Percentiles rank a stretch among this genome's conserved stretches.
Conservation (phyloP, 2,797 vertebrate species). For the Streptopelia turtur region DNA sequence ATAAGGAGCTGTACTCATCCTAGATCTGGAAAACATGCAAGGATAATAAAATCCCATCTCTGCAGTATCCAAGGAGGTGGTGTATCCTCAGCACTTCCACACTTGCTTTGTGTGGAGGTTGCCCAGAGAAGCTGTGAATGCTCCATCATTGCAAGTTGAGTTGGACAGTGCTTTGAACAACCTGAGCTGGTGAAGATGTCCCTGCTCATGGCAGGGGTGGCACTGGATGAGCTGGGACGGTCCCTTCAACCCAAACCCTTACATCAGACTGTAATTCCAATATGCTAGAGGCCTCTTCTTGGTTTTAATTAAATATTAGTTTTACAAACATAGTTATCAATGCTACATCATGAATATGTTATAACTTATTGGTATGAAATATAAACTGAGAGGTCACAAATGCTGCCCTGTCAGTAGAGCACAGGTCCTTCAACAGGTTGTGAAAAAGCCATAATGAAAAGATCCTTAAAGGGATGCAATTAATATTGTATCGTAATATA, state of each 20-base stretch:
- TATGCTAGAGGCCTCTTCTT: neutral
- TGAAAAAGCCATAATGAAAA: neutral
- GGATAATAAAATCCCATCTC: neutral
- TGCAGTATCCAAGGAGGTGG: neutral
- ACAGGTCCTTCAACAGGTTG: neutral
- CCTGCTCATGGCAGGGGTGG: neutral
- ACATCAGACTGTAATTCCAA: neutral
- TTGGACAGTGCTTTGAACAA: fast-evolving
- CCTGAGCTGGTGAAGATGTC: neutral
- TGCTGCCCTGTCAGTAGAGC: neutral
- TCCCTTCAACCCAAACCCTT: neutral
- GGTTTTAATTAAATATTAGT: neutral
- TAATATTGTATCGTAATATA: neutral
- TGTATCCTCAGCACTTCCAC: neutral
- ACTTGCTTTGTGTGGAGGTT: neutral
- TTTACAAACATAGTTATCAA: neutral
- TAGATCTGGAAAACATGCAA: neutral
- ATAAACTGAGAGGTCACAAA: neutral
- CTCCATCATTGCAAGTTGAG: neutral
- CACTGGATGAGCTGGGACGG: neutral
- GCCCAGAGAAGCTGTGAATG: neutral
- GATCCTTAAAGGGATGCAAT: neutral
- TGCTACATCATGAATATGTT: neutral
- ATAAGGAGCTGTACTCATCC: neutral
- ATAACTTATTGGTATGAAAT: neutral